phyloP scores from a whole-genome alignment of 2,797 vertebrate genomes.

The Dendrocincla tyrannina region DNA sequence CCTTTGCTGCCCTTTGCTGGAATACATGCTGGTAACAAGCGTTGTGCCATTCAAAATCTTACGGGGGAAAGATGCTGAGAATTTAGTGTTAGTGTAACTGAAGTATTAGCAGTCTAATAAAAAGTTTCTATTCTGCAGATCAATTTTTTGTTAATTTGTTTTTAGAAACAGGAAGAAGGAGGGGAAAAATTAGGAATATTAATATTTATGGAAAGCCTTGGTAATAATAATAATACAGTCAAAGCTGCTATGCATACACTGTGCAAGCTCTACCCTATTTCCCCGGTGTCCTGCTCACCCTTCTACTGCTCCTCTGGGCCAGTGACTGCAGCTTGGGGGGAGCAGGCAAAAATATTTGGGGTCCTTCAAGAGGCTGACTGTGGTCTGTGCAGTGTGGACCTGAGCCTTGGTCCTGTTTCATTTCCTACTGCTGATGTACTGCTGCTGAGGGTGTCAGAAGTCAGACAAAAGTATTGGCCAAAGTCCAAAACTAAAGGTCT shows the following conservation, averaged over 20 bases:
- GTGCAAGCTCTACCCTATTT: not conserved
- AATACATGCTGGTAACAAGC: not conserved
- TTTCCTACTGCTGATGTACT: not conserved
- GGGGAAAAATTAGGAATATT: not conserved
- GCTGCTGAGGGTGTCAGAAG: not conserved
- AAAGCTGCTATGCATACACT: not conserved
- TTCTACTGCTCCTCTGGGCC: not conserved
- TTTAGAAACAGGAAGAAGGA: not conserved
- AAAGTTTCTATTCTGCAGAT: not conserved
- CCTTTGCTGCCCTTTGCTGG: not conserved
- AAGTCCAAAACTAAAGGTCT: not conserved
- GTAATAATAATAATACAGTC: not conserved
- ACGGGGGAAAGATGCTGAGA: accelerated
- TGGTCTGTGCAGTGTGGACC: not conserved
- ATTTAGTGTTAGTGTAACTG: not conserved
- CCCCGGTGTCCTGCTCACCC: not conserved
- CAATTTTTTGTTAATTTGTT: not conserved
- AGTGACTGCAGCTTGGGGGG: not conserved
- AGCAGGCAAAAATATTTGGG: not conserved
- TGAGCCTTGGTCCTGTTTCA: not conserved
- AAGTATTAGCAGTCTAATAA: not conserved
- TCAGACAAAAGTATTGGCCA: not conserved
- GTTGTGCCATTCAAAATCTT: not conserved
- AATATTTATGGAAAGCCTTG: not conserved
- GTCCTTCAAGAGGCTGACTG: not conserved